Base-by-base conservation (phyloP, 37 sponge, comb jelly and placozoan species). In the Corticium candelabrum region DNA sequence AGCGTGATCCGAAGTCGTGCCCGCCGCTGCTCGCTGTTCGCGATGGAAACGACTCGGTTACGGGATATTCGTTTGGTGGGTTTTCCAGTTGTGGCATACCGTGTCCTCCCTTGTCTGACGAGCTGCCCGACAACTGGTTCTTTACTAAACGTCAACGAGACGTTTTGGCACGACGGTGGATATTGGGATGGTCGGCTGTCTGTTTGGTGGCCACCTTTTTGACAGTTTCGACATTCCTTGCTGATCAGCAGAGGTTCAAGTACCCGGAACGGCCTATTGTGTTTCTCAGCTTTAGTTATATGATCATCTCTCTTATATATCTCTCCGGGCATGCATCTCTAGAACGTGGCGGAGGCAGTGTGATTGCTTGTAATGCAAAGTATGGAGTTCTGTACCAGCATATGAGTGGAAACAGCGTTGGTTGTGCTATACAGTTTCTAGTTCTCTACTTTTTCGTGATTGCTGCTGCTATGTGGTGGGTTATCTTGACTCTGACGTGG, bases 201-300 rank as follows among this genome's bases (percentile, higher is more conserved):
- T 95, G 96, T 76, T 83, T 82, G 70, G 3, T 90, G 27, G 88
- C 96, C 4, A 91, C 96, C 0, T 56, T 85, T 0, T 39, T 90
- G 7, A 91, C 92, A 5, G n/a, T 95, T 5, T 41, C 85, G 50
- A 95, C 96, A 34, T 95, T 95, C 79, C 40, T 83, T 40, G 37
- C 90, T 7, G 89, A 91, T 77, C 74, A 84, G 5, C 69, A 84
- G 1, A 50, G 96, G 34, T 95, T 95, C 74, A 68, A 86, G 68
- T 95, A 95, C 41, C 96, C 96, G 74, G 91, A 93, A 88, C 82
- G 92, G 43, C 92, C 96, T 0, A 89, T 95, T 31, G 68, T 95
- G 35, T 95, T 84, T 79, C 82, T 91, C 27, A 81, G 87, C 7
- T 43, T 89, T 67, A 79, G 80, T 73, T 95, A 86, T 83, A 74